A percentile compares a stretch with the other conserved stretches of the same genome.
phyloP scores from a whole-genome alignment of 2,113 vertebrate genomes.

The Platysternon megacephalum region DNA sequence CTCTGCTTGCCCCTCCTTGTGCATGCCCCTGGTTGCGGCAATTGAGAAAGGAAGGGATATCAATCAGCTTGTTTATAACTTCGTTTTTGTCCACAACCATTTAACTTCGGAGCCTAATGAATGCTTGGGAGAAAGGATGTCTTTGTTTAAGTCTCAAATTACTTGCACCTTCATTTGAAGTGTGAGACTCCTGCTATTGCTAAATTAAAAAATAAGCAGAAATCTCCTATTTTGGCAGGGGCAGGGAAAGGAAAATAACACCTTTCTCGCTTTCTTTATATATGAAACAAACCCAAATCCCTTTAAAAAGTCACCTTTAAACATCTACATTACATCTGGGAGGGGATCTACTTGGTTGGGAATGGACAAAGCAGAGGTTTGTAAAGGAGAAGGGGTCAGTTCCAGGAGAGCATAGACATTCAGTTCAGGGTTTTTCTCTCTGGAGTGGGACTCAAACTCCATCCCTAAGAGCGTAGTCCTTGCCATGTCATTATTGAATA shows the following conservation, averaged over 20 bases:
- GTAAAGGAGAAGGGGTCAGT: neutral
- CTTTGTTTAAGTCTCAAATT: neutral
- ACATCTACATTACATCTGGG: neutral
- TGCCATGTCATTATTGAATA: neutral
- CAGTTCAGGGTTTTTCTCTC: neutral
- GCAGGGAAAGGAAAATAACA: neutral
- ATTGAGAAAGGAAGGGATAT: neutral
- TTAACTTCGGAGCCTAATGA: neutral
- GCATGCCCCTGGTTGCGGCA: too few species aligned
- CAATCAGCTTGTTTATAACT: neutral
- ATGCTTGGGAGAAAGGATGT: neutral
- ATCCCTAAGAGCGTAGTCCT: neutral
- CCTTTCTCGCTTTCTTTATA: neutral
- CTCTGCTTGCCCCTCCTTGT: too few species aligned
- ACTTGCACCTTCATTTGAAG: neutral
- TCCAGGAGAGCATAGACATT: neutral
- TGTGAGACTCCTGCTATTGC: rapidly evolving
- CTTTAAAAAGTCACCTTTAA: neutral
- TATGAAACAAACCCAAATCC: neutral
- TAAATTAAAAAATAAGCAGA: rapidly evolving
- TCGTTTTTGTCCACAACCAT: neutral
- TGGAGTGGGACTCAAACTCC: neutral
- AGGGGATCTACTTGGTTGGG: neutral
- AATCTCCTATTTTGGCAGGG: too few species aligned
- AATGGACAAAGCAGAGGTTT: neutral